Percentiles rank a stretch among this genome's conserved stretches.
These are phyloP conservation scores for Pseudomyrmex flavicornis DNA, from an alignment of 1,140 invertebrate species.

Conservation along the genomic window DNA sequence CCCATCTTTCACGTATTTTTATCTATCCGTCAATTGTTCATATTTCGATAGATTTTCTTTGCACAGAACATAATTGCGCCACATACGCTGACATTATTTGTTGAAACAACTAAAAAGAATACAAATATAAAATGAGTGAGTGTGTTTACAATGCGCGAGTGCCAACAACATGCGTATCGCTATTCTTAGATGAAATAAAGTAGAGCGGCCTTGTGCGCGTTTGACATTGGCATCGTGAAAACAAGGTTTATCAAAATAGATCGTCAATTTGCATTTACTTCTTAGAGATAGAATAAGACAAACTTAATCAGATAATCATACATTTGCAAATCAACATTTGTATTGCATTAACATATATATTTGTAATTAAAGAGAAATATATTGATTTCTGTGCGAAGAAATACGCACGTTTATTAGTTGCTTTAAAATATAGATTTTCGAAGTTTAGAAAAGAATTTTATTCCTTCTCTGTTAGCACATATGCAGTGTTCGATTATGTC, in stretches of 20 bases:
- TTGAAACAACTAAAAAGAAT: neutral
- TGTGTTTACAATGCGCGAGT: neutral
- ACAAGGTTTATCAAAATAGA: constrained; percentile 2
- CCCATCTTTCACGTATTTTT: constrained; percentile 2
- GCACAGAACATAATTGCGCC: neutral
- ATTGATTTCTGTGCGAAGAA: neutral
- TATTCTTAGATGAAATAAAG: constrained; percentile 39
- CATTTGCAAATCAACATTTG: neutral
- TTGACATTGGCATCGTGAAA: constrained; percentile 2
- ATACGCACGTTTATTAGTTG: neutral
- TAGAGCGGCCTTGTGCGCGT: neutral
- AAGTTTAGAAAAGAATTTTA: neutral
- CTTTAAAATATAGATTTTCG: neutral
- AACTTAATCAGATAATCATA: neutral
- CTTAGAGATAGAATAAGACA: neutral
- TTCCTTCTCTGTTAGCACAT: neutral
- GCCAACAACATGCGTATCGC: neutral
- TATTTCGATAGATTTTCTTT: neutral
- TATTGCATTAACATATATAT: too few relatives aligned
- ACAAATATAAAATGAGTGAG: neutral
- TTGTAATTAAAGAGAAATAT: neutral
- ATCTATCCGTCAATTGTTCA: constrained; percentile 7
- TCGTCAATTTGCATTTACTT: neutral
- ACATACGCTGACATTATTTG: neutral
- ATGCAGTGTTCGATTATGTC: neutral